Evolutionary conservation across 2,888 invertebrate species (phyloP).

Genomic region (Nomada ruficornis): DNA sequence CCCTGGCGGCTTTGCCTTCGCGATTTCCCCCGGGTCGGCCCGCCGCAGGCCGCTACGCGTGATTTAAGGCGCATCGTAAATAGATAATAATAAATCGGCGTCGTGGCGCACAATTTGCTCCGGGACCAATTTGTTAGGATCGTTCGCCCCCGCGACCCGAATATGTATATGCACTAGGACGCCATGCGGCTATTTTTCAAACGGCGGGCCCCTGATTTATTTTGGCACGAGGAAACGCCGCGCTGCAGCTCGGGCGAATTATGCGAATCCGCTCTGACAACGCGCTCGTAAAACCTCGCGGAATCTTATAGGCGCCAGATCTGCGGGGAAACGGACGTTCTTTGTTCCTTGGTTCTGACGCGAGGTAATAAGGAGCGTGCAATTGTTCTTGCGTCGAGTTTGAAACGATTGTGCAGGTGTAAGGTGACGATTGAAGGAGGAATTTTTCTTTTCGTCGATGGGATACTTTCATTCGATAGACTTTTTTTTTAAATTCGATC

Average conservation of each 20-base stretch:
- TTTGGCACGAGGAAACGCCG: conserved; percentile 67
- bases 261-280: conserved; percentile 54
- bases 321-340: neutral
- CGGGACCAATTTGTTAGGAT: conserved; percentile 77
- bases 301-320: conserved; percentile 20
- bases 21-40: conserved; percentile 62
- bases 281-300: conserved; percentile 3
- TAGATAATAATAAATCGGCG: conserved; percentile 77
- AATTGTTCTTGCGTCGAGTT: neutral
- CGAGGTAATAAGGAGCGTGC: neutral
- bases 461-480: too few relatives aligned
- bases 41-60: conserved; percentile 62
- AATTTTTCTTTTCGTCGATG: too few relatives aligned
- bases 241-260: conserved; percentile 59
- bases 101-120: conserved; percentile 74
- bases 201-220: conserved; percentile 66
- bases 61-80: conserved; percentile 74
- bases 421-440: too few relatives aligned
- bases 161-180: conserved; percentile 68
- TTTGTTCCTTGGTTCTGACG: neutral
- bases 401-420: too few relatives aligned
- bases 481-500: too few relatives aligned
- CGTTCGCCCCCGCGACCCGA: conserved; percentile 74
- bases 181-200: conserved; percentile 69
- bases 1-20: conserved; percentile 55